Percentiles rank a stretch among this genome's conserved stretches.
Evolutionary conservation across 2,797 vertebrate genomes (phyloP).

Genomic region (Cirrhinus mrigala): DNA sequence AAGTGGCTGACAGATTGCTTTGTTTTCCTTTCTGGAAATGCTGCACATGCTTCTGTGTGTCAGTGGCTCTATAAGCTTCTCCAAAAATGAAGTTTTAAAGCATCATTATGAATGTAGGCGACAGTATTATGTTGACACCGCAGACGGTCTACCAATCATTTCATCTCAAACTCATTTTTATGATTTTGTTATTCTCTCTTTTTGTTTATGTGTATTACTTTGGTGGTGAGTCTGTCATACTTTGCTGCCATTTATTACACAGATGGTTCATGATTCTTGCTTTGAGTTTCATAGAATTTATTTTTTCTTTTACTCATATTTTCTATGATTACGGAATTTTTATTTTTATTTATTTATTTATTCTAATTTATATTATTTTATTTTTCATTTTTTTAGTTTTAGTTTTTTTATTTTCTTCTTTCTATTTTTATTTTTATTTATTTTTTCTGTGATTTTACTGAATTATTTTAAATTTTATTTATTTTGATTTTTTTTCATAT

Average conservation of each 20-base stretch:
- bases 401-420: background rate
- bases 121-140: background rate
- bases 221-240: background rate
- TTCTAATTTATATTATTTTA: no score
- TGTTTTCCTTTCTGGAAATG: background rate
- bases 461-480: no score
- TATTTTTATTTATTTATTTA: no score
- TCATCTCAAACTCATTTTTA: conserved; percentile 1
- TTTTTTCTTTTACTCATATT: background rate
- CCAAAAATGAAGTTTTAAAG: no score
- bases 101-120: background rate
- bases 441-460: no score
- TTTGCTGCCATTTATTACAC: background rate
- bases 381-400: background rate
- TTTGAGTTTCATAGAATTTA: background rate
- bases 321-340: background rate
- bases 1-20: background rate
- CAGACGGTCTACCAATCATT: background rate
- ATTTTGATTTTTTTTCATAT: background rate
- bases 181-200: background rate
- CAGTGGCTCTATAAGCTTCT: background rate
- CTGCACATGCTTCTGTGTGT: background rate
- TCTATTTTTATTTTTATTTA: background rate
- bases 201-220: background rate
- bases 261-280: background rate